These are phyloP conservation scores for Schlechtendalia chinensis DNA, from an alignment of 1,140 invertebrate species.

Conservation along the genomic window DNA sequence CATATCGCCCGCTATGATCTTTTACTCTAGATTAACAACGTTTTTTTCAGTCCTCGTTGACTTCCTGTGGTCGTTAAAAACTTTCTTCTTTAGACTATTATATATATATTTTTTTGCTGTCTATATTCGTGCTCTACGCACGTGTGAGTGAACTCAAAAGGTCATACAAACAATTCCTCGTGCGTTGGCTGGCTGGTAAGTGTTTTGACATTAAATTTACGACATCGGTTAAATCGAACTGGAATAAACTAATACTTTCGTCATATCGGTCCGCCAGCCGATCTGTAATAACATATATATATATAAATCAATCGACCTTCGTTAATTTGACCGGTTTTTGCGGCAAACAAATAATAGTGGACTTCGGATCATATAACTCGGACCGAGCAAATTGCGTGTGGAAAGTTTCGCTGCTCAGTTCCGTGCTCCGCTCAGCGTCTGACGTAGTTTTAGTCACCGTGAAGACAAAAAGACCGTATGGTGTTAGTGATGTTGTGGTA, in stretches of 20 bases:
- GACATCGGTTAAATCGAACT: not conserved
- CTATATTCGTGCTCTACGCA: not conserved
- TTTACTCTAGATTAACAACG: constrained; percentile 38
- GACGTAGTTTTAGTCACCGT: too few species aligned
- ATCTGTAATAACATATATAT: too few species aligned
- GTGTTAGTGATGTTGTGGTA: too few species aligned
- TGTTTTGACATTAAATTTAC: too few species aligned
- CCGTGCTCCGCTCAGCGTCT: too few species aligned
- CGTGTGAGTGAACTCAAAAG: not conserved
- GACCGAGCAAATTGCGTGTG: too few species aligned
- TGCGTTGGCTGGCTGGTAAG: not conserved
- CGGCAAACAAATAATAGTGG: too few species aligned
- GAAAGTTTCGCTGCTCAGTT: too few species aligned
- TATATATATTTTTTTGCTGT: not conserved
- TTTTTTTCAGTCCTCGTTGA: constrained; percentile 1
- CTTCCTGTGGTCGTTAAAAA: constrained; percentile 8
- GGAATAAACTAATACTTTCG: not conserved
- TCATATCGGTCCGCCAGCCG: not conserved
- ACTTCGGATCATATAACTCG: too few species aligned
- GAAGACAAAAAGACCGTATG: too few species aligned
- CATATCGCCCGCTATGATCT: constrained; percentile 45
- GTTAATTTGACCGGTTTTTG: too few species aligned
- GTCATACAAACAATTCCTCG: not conserved
- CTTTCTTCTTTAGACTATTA: not conserved
- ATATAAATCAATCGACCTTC: too few species aligned